Conservation (phyloP, 2,888 invertebrate genomes). For the Fragum sueziense region DNA sequence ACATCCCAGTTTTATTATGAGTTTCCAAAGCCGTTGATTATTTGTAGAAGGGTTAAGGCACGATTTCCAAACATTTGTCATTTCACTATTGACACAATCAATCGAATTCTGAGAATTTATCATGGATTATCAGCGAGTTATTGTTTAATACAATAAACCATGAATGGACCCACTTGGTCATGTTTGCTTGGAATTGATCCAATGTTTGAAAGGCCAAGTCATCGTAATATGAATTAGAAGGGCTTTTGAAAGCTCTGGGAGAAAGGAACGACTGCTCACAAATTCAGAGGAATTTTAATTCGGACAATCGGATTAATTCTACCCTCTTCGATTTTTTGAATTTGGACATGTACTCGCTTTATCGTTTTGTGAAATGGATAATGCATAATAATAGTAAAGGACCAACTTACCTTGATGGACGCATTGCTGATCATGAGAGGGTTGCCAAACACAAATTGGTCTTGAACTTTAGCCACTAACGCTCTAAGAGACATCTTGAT, state of each 20-base stretch:
- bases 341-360: too few relatives aligned
- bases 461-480: background rate
- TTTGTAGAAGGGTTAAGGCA: too few relatives aligned
- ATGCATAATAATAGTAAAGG: too few relatives aligned
- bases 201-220: background rate
- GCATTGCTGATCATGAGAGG: conserved; percentile 5
- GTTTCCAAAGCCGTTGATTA: too few relatives aligned
- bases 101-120: background rate
- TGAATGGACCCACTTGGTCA: background rate
- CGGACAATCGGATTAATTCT: too few relatives aligned
- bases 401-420: conserved; percentile 4
- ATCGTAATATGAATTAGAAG: too few relatives aligned
- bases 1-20: too few relatives aligned
- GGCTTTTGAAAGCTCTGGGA: background rate
- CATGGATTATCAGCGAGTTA: background rate
- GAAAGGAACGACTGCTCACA: background rate
- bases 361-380: too few relatives aligned
- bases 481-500: background rate
- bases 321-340: too few relatives aligned
- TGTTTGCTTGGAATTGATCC: background rate
- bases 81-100: background rate
- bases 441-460: background rate
- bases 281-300: too few relatives aligned
- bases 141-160: background rate
- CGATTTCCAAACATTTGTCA: background rate